Conservation (phyloP, 2,113 vertebrate genomes). For the Oryzias curvinotus region DNA sequence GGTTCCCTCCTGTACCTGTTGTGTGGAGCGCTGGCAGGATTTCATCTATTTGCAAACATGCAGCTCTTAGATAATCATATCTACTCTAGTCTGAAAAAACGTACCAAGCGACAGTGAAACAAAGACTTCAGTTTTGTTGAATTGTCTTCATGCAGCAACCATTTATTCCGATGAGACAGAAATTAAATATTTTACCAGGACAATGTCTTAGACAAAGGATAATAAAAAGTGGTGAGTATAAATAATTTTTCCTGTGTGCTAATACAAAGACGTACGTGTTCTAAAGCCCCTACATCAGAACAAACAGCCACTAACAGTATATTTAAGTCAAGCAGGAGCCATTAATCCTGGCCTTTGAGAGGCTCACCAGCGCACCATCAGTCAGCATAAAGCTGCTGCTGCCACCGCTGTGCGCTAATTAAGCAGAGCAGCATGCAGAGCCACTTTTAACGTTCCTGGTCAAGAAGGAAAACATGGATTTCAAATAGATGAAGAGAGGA, state of each 20-base stretch:
- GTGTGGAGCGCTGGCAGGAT: constrained; percentile 41
- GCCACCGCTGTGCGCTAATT: constrained; percentile 65
- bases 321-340: constrained; percentile 35
- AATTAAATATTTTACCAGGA: constrained; percentile 25
- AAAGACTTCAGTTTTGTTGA: constrained; percentile 5
- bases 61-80: constrained; percentile 21
- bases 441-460: constrained; percentile 61
- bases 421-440: constrained; percentile 60
- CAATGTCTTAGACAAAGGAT: constrained; percentile 28
- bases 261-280: constrained; percentile 14
- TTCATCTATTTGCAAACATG: constrained; percentile 38
- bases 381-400: constrained; percentile 51
- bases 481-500: background rate
- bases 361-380: constrained; percentile 48
- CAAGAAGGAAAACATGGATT: constrained; percentile 43
- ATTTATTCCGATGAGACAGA: constrained; percentile 21
- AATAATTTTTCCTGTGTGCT: constrained; percentile 15
- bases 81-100: constrained; percentile 21
- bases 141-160: background rate
- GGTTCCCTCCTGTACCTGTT: constrained; percentile 49
- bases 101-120: background rate
- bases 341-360: constrained; percentile 65
- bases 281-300: constrained; percentile 27
- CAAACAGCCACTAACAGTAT: constrained; percentile 12
- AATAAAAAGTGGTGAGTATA: constrained; percentile 37